Percentiles rank a stretch among this genome's conserved stretches.
These are phyloP conservation scores for Clarias laeviceps DNA, from an alignment of 2,797 vertebrate species.

Conservation along the genomic window DNA sequence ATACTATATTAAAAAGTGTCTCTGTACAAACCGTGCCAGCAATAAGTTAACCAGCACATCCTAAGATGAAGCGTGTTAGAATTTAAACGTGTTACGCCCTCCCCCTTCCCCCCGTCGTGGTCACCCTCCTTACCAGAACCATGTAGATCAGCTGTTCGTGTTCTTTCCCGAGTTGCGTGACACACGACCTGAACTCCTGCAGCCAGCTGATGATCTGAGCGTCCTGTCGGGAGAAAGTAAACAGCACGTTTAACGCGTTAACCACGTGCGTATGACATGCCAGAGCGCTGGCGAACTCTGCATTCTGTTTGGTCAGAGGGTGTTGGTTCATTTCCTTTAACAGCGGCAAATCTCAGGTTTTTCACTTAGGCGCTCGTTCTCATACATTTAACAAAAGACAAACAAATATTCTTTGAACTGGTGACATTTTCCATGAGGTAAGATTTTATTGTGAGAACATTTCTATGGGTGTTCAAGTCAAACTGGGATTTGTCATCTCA, in stretches of 20 bases:
- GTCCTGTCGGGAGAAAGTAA: slow-evolving; percentile 74
- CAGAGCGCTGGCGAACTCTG: background rate
- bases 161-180: slow-evolving; percentile 86
- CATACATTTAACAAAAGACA: background rate
- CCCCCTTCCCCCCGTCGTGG: background rate
- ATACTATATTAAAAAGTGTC: too few relatives aligned
- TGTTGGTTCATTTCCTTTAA: background rate
- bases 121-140: slow-evolving; percentile 79
- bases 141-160: slow-evolving; percentile 87
- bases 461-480: too few relatives aligned
- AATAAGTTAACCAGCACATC: background rate
- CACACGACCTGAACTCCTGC: slow-evolving; percentile 84
- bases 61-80: background rate
- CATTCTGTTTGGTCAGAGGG: background rate
- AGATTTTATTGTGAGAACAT: background rate
- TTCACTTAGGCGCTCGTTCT: background rate
- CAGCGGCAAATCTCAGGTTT: background rate
- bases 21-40: too few relatives aligned
- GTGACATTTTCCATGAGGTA: background rate
- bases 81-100: background rate
- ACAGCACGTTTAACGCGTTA: background rate
- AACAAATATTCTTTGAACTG: background rate
- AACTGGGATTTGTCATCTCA: too few relatives aligned
- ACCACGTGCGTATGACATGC: background rate
- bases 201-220: slow-evolving; percentile 94